These are phyloP conservation scores for Semnornis frantzii DNA, from an alignment of 2,113 vertebrate species.

Conservation along the genomic window DNA sequence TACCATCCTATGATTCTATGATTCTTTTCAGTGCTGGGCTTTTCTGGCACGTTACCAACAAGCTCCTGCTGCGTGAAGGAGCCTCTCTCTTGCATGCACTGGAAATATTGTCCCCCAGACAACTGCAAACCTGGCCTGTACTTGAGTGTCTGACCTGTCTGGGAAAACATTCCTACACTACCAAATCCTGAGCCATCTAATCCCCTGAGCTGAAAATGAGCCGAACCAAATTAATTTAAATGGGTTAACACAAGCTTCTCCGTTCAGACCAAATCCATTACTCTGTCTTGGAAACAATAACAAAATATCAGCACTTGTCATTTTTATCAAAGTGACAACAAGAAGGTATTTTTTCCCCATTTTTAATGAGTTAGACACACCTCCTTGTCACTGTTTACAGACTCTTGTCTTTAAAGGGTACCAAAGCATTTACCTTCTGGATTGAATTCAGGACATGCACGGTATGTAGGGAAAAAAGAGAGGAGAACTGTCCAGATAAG, in stretches of 20 bases:
- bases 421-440: not conserved
- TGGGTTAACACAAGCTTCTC: constrained; percentile 22
- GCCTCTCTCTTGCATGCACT: not conserved
- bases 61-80: not conserved
- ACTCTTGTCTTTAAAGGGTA: not conserved
- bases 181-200: constrained; percentile 20
- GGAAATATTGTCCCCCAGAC: not conserved
- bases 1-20: too few relatives aligned
- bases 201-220: constrained; percentile 27
- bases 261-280: not conserved
- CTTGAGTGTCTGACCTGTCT: not conserved
- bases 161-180: not conserved
- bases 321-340: constrained; percentile 43
- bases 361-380: constrained; percentile 36
- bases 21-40: not conserved
- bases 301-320: not conserved
- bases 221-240: constrained; percentile 43
- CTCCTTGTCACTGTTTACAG: not conserved
- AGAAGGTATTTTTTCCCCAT: constrained; percentile 8
- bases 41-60: not conserved
- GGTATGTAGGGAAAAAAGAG: not conserved
- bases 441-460: not conserved
- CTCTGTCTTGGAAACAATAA: constrained; percentile 22
- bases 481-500: not conserved
- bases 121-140: not conserved